phyloP scores from a whole-genome alignment of 2,888 invertebrate species.

The Mayetiola destructor region DNA sequence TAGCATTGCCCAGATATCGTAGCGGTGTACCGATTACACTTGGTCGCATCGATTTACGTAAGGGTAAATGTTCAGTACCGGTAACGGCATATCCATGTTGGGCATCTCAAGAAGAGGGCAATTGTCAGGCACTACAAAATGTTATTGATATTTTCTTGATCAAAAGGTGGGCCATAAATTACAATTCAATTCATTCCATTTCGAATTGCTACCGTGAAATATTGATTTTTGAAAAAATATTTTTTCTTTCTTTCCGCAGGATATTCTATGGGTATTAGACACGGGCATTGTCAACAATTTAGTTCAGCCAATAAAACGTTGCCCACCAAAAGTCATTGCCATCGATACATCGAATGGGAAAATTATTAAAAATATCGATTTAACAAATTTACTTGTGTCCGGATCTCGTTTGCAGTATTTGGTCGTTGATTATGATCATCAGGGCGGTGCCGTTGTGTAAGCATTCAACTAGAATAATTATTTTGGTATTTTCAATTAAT shows the following conservation, averaged over 20 bases:
- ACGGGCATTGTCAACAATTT: constrained; percentile 44
- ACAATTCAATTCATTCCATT: too few species aligned
- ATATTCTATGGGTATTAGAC: constrained; percentile 46
- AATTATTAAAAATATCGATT: constrained; percentile 43
- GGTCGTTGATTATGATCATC: constrained; percentile 41
- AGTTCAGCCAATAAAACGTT: constrained; percentile 42
- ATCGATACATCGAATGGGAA: constrained; percentile 42
- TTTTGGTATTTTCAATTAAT: too few species aligned
- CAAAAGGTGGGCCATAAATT: constrained; percentile 38
- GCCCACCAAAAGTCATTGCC: constrained; percentile 46
- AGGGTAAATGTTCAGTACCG: constrained; percentile 37
- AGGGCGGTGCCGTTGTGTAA: constrained; percentile 37
- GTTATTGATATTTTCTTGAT: constrained; percentile 51
- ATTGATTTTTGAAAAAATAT: too few species aligned
- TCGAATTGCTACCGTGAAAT: too few species aligned
- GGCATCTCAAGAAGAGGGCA: constrained; percentile 54
- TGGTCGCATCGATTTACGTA: constrained; percentile 40
- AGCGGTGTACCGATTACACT: constrained; percentile 46
- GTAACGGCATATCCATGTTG: constrained; percentile 51
- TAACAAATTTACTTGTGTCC: constrained; percentile 37
- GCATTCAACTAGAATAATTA: constrained; percentile 24
- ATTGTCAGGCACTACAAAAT: constrained; percentile 53
- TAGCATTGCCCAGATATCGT: constrained; percentile 45
- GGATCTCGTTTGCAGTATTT: constrained; percentile 44
- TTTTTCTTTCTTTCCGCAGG: constrained; percentile 26